phyloP scores from a whole-genome alignment of 2,113 vertebrate genomes.

The Plestiodon gilberti region DNA sequence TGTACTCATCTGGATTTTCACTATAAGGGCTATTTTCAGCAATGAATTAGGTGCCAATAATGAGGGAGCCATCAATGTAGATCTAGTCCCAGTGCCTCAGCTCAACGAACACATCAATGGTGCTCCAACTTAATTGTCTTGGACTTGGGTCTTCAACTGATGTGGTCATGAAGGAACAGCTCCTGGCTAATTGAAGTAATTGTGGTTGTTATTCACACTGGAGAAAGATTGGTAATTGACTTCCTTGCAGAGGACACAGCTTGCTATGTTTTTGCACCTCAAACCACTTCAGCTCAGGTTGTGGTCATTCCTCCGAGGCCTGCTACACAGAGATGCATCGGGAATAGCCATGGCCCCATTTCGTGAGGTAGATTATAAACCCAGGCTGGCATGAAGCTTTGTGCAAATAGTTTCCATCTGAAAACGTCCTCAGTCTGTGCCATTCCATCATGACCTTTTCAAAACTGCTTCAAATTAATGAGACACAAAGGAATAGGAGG shows the following conservation, averaged over 20 bases:
- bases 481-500: not conserved
- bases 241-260: not conserved
- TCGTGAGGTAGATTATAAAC: not conserved
- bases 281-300: not conserved
- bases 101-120: not conserved
- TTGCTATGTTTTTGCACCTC: no score
- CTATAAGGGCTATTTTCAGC: no score
- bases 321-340: not conserved
- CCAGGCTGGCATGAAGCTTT: not conserved
- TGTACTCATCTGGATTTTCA: no score
- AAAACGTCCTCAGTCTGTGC: not conserved
- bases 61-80: not conserved
- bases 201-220: not conserved
- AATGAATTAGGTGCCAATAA: no score
- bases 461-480: not conserved
- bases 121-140: not conserved
- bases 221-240: not conserved
- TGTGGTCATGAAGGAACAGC: not conserved
- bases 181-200: not conserved
- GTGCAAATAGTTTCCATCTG: rapidly evolving
- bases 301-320: not conserved
- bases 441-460: not conserved
- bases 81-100: not conserved
- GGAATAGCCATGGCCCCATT: not conserved
- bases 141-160: not conserved